These are phyloP conservation scores for Lasioglossum figueresi DNA, from an alignment of 2,888 invertebrate species.

Conservation along the genomic window DNA sequence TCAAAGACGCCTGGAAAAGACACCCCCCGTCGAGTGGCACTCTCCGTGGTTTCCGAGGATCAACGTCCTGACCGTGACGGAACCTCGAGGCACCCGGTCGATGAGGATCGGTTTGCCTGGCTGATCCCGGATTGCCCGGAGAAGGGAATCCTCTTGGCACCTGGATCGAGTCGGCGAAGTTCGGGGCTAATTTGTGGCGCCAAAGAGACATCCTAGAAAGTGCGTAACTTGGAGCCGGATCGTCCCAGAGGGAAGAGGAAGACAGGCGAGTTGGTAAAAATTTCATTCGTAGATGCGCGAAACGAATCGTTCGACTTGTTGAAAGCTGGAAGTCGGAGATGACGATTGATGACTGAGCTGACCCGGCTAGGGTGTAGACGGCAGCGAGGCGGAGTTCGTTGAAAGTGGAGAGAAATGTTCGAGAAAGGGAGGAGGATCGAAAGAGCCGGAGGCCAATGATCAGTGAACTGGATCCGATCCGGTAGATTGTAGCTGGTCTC, in stretches of 20 bases:
- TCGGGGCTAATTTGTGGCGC: not conserved
- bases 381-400: not conserved
- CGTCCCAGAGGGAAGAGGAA: not conserved
- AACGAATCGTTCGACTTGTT: not conserved
- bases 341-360: not conserved
- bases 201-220: not conserved
- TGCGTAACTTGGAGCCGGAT: not conserved
- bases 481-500: slow-evolving; percentile 6
- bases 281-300: not conserved
- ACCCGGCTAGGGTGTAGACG: not conserved
- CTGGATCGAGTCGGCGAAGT: slow-evolving; percentile 44
- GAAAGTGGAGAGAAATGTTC: slow-evolving; percentile 39
- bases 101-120: slow-evolving; percentile 22
- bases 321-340: not conserved
- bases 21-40: slow-evolving; percentile 14
- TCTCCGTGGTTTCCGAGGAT: not conserved
- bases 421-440: slow-evolving; percentile 47
- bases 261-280: not conserved
- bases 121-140: slow-evolving; percentile 28
- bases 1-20: slow-evolving; percentile 14
- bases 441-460: slow-evolving; percentile 38
- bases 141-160: not conserved
- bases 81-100: slow-evolving; percentile 33
- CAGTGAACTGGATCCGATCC: slow-evolving; percentile 33
- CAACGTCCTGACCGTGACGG: not conserved